Percentiles rank a stretch among this genome's conserved stretches.
Conservation (phyloP, 2,113 vertebrate species). For the Bubo bubo region DNA sequence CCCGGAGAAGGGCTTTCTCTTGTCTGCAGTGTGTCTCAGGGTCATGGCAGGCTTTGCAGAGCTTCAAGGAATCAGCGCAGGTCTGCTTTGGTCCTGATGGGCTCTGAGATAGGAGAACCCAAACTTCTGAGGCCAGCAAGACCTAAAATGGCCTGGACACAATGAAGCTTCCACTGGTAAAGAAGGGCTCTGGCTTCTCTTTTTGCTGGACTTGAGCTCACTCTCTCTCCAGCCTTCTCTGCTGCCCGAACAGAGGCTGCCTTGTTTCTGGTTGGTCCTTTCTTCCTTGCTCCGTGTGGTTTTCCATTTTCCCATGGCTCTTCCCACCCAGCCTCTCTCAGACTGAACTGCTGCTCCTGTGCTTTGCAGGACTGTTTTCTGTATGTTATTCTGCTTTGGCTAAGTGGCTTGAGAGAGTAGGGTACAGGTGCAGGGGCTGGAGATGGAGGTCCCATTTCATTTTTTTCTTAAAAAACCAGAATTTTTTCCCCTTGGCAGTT, state of each 20-base stretch:
- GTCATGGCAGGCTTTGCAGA: background rate
- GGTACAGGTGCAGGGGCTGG: background rate
- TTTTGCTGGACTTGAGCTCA: background rate
- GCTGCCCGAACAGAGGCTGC: background rate
- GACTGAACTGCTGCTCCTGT: background rate
- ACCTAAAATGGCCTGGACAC: background rate
- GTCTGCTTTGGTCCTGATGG: background rate
- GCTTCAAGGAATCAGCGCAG: accelerated
- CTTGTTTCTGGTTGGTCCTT: background rate
- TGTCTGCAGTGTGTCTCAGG: background rate
- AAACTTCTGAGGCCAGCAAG: background rate
- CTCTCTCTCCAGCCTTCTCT: background rate
- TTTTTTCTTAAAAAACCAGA: background rate
- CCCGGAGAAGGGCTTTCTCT: background rate
- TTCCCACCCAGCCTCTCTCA: background rate
- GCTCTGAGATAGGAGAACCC: background rate
- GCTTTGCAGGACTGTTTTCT: background rate
- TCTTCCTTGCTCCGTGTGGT: background rate
- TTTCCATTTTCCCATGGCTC: background rate
- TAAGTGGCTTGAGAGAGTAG: background rate
- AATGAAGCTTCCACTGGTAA: background rate
- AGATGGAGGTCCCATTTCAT: background rate
- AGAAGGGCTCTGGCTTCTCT: background rate
- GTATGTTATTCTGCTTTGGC: background rate
- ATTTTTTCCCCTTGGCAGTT: background rate